A percentile compares a stretch with the other conserved stretches of the same genome.
phyloP scores from a whole-genome alignment of 2,888 invertebrate genomes.

The Mythimna pallens region DNA sequence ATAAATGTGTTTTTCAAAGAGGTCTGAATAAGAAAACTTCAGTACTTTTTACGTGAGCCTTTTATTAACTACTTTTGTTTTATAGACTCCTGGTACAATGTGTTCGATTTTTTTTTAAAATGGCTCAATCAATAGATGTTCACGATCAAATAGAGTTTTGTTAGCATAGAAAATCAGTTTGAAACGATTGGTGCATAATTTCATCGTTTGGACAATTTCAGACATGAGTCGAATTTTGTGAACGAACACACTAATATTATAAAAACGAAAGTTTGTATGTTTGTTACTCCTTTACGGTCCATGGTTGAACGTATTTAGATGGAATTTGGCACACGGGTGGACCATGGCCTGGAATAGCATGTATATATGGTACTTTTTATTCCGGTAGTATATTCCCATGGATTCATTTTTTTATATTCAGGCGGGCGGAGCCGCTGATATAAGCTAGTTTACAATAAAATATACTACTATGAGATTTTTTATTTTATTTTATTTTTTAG shows the following conservation, averaged over 20 bases:
- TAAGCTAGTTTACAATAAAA: not conserved
- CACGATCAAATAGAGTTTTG: constrained; percentile 11
- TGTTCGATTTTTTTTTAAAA: constrained; percentile 12
- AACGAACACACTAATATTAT: not conserved
- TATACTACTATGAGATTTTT: too few species aligned
- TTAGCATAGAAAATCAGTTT: constrained; percentile 7
- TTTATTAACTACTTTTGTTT: constrained; percentile 8
- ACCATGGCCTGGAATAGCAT: too few species aligned
- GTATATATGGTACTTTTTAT: too few species aligned
- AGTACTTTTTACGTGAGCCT: not conserved
- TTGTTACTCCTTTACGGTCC: too few species aligned
- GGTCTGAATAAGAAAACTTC: constrained; percentile 13
- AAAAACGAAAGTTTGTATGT: too few species aligned
- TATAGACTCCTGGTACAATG: not conserved
- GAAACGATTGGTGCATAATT: constrained; percentile 1
- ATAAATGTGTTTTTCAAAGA: constrained; percentile 49
- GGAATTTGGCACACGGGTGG: too few species aligned
- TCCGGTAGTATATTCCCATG: too few species aligned
- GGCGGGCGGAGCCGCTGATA: too few species aligned
- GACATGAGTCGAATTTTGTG: not conserved
- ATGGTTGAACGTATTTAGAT: too few species aligned
- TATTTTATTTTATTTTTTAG: too few species aligned
- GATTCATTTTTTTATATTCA: too few species aligned
- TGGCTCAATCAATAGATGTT: constrained; percentile 27
- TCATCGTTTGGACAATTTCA: not conserved